Evolutionary conservation across 2,797 vertebrate species (phyloP).

Genomic region (Megalops cyprinoides): DNA sequence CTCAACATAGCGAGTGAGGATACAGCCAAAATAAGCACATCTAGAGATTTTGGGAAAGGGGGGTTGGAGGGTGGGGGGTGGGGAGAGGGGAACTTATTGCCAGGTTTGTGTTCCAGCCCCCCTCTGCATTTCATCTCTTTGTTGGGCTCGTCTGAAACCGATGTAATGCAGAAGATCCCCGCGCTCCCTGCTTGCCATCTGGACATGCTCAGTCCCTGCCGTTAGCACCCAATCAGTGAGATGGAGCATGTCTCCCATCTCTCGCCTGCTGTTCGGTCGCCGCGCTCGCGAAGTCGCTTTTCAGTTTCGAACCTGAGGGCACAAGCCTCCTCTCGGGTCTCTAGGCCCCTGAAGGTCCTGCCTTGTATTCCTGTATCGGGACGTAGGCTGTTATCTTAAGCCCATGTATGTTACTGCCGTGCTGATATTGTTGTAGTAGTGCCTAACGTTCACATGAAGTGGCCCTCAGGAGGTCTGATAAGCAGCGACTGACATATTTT

Average conservation of each 20-base stretch:
- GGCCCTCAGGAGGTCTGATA: neutral
- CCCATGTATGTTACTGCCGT: too few species aligned
- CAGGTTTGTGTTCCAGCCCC: neutral
- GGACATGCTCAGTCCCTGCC: neutral
- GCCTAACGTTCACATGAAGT: neutral
- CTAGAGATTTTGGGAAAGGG: neutral
- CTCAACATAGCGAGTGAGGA: neutral
- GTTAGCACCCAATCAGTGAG: neutral
- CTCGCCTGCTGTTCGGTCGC: neutral
- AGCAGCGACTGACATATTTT: neutral
- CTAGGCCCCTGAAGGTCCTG: too few species aligned
- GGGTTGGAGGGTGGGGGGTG: too few species aligned
- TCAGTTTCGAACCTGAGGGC: neutral
- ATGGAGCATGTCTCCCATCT: constrained; percentile 1
- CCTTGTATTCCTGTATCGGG: too few species aligned
- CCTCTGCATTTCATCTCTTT: neutral
- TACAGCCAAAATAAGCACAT: neutral
- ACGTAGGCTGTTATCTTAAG: too few species aligned
- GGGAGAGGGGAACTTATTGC: too few species aligned
- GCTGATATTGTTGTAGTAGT: neutral
- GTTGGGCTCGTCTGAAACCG: neutral
- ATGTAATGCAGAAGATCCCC: neutral
- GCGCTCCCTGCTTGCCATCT: neutral
- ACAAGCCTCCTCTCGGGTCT: neutral
- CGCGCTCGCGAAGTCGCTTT: neutral